Evolutionary conservation across 2,113 vertebrate species (phyloP).

Genomic region (Carollia perspicillata): DNA sequence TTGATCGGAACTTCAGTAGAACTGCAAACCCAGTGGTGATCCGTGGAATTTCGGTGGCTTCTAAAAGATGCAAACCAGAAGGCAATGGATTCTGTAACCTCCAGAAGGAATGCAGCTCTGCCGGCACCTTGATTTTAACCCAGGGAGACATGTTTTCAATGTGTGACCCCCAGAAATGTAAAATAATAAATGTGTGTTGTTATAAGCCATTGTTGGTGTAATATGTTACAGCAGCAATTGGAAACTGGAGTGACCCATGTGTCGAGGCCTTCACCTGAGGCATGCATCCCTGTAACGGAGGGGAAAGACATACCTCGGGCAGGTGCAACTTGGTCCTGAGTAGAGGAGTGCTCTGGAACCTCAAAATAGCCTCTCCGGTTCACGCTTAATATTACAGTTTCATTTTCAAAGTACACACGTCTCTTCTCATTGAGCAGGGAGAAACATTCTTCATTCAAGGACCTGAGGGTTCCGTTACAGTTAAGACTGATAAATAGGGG

Average conservation of each 20-base stretch:
- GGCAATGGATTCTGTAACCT: neutral
- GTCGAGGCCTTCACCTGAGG: neutral
- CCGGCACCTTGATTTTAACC: neutral
- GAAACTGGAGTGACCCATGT: neutral
- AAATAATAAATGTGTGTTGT: neutral
- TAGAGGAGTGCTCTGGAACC: neutral
- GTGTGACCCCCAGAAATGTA: neutral
- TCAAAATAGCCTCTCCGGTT: neutral
- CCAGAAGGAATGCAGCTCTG: neutral
- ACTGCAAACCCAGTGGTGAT: neutral
- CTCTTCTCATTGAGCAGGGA: neutral
- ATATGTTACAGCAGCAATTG: neutral
- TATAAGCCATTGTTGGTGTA: neutral
- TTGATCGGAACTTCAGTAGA: neutral
- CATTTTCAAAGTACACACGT: neutral
- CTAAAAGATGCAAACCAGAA: neutral
- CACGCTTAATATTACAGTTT: neutral
- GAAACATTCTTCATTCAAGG: neutral
- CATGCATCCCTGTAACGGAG: neutral
- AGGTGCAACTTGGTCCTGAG: neutral
- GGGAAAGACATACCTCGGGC: neutral
- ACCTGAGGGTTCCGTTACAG: neutral
- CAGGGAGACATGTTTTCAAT: neutral
- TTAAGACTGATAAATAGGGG: neutral
- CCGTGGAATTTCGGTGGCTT: neutral